These are phyloP conservation scores for Perca fluviatilis DNA, from an alignment of 2,113 vertebrate genomes.

Conservation along the genomic window DNA sequence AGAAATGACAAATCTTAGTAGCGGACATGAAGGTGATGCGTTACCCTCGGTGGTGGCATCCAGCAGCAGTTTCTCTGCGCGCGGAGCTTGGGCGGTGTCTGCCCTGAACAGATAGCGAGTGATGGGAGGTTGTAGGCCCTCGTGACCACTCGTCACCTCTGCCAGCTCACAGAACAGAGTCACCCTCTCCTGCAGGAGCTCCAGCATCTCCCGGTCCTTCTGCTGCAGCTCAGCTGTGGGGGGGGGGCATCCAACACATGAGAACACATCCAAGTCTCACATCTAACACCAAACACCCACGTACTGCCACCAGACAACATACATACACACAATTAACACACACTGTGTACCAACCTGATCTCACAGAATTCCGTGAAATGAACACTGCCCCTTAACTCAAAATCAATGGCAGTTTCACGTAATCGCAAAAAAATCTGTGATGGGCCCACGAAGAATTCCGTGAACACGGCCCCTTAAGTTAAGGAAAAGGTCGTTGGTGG, in stretches of 20 bases:
- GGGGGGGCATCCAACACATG: neutral
- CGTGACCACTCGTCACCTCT: conserved; percentile 85
- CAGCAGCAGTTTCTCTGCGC: conserved; percentile 87
- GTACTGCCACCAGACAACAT: neutral
- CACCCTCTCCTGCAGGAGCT: conserved; percentile 90
- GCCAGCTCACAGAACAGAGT: conserved; percentile 90
- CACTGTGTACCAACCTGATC: neutral
- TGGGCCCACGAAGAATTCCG: no score
- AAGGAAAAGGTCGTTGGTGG: no score
- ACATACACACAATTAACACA: neutral
- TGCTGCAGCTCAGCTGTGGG: conserved; percentile 89
- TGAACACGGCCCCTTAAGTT: no score
- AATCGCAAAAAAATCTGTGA: no score
- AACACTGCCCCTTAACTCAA: no score
- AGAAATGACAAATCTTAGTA: neutral
- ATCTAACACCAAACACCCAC: no score
- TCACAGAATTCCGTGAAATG: no score
- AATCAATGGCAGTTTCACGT: no score
- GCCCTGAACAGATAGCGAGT: conserved; percentile 88
- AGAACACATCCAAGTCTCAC: neutral
- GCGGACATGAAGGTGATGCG: neutral
- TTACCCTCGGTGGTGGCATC: conserved; percentile 91
- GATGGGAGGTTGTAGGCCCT: conserved; percentile 73
- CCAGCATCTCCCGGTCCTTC: conserved; percentile 88
- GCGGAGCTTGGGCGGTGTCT: conserved; percentile 85